Evolutionary conservation across 1,140 invertebrate species (phyloP).

Genomic region (Leptinotarsa lineolata): DNA sequence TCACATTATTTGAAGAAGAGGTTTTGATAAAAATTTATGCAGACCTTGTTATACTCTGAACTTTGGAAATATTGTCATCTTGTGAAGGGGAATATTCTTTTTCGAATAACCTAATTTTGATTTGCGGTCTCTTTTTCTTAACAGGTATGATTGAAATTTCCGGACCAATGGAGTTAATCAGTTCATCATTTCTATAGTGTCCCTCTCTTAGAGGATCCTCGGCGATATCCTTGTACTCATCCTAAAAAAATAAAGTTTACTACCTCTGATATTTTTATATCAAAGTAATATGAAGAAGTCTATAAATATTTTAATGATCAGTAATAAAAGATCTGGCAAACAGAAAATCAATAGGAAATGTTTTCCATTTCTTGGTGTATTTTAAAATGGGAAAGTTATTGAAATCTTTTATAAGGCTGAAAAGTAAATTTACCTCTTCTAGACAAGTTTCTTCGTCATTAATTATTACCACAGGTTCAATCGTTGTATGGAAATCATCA

Average conservation of each 20-base stretch:
- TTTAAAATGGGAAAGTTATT: no score
- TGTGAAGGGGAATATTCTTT: constrained; percentile 33
- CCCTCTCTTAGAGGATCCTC: constrained; percentile 1
- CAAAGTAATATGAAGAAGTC: neutral
- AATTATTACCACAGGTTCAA: constrained; percentile 50
- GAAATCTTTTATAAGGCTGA: no score
- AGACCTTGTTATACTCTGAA: constrained; percentile 18
- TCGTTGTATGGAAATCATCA: constrained; percentile 43
- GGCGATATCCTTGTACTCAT: neutral
- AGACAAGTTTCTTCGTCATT: constrained; percentile 35
- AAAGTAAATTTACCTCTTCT: constrained; percentile 7
- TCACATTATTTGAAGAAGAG: no score
- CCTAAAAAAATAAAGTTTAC: neutral
- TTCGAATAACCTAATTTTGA: constrained; percentile 43
- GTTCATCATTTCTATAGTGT: constrained; percentile 11
- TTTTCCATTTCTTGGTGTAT: no score
- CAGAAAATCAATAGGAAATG: neutral
- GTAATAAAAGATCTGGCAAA: neutral
- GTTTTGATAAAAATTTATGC: no score
- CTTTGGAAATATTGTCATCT: constrained; percentile 32
- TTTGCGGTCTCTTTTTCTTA: constrained; percentile 34
- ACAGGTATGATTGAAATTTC: constrained; percentile 49
- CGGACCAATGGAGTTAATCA: constrained; percentile 35
- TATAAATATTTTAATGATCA: neutral
- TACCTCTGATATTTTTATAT: neutral